phyloP scores from a whole-genome alignment of 2,888 invertebrate genomes.

The Nephrocerus scutellatus region DNA sequence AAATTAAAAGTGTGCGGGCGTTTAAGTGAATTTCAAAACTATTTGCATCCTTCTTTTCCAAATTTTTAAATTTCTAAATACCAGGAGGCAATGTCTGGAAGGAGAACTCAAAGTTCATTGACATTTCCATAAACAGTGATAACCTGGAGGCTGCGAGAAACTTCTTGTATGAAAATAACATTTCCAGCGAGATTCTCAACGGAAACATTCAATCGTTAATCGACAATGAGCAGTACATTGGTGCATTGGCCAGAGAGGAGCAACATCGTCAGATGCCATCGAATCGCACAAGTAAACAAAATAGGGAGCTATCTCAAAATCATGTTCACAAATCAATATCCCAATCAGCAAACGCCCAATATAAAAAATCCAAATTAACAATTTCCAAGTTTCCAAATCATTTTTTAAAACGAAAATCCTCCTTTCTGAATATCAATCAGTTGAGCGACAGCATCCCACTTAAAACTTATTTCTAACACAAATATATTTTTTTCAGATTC shows the following conservation, averaged over 20 bases:
- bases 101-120: conserved; percentile 49
- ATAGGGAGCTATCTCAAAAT: too few species aligned
- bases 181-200: conserved; percentile 60
- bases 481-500: too few species aligned
- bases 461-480: too few species aligned
- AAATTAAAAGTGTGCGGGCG: neutral
- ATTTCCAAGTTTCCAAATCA: too few species aligned
- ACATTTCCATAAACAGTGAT: conserved; percentile 61
- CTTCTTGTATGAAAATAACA: conserved; percentile 55
- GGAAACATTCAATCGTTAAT: conserved; percentile 70
- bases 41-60: conserved; percentile 3
- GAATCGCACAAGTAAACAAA: conserved; percentile 35
- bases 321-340: too few species aligned
- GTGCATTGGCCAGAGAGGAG: conserved; percentile 44
- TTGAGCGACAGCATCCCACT: too few species aligned
- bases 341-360: too few species aligned
- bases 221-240: conserved; percentile 58
- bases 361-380: too few species aligned
- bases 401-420: too few species aligned
- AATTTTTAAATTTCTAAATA: conserved; percentile 8
- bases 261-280: too few species aligned
- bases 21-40: conserved; percentile 7
- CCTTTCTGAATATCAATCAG: too few species aligned
- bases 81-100: conserved; percentile 43
- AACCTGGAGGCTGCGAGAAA: conserved; percentile 57